Percentiles rank a stretch among this genome's conserved stretches.
These are phyloP conservation scores for Cuniculus paca DNA, from an alignment of 2,797 vertebrate species.

Conservation along the genomic window DNA sequence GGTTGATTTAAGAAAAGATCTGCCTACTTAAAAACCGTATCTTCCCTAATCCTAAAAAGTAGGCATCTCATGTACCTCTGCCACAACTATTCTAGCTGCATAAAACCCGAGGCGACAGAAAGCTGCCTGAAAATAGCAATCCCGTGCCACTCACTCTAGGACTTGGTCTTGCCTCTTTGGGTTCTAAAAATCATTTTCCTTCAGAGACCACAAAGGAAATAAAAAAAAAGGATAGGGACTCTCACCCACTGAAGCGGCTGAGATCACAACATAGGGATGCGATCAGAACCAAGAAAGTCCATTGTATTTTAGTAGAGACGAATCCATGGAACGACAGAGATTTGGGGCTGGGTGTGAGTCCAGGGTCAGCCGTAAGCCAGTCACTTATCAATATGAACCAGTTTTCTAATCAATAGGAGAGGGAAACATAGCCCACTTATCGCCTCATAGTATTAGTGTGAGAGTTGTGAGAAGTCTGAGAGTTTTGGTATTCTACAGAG, in stretches of 20 bases:
- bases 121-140: background rate
- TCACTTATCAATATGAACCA: background rate
- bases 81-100: background rate
- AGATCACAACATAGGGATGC: background rate
- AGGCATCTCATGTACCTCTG: background rate
- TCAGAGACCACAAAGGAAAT: background rate
- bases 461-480: background rate
- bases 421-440: background rate
- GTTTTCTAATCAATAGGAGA: background rate
- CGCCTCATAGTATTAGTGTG: background rate
- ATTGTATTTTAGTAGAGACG: background rate
- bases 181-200: conserved; percentile 11
- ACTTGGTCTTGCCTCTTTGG: background rate
- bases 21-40: background rate
- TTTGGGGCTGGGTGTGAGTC: background rate
- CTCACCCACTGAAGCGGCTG: background rate
- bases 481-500: background rate
- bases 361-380: background rate
- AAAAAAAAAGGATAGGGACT: background rate
- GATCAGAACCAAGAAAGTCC: background rate
- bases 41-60: background rate
- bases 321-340: fast-evolving
- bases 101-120: background rate
- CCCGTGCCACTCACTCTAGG: background rate
- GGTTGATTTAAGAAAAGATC: background rate